phyloP scores from a whole-genome alignment of 2,888 invertebrate species.

The Ctenicera cuprea region DNA sequence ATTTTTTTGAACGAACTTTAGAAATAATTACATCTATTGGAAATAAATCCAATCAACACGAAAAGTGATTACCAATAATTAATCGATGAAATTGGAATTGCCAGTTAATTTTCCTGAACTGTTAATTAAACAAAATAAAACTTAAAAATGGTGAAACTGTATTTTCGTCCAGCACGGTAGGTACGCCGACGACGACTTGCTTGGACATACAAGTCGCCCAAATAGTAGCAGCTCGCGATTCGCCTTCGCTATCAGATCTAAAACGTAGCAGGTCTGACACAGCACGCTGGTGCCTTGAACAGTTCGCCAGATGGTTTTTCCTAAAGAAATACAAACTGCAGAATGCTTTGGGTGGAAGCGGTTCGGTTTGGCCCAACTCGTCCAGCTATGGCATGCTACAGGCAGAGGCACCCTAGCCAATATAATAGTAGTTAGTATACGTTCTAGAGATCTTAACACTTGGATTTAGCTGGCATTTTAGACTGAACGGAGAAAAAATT shows the following conservation, averaged over 20 bases:
- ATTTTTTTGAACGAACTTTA: too few relatives aligned
- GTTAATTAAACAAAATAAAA: slow-evolving; percentile 29
- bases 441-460: slow-evolving; percentile 49
- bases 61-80: too few relatives aligned
- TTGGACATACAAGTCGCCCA: slow-evolving; percentile 47
- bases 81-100: background rate
- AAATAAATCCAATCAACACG: too few relatives aligned
- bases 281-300: slow-evolving; percentile 56
- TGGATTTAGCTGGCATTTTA: background rate
- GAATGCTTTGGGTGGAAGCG: background rate
- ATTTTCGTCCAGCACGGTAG: slow-evolving; percentile 44
- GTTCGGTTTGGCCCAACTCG: slow-evolving; percentile 33
- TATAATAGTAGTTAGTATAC: slow-evolving; percentile 54
- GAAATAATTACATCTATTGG: too few relatives aligned
- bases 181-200: slow-evolving; percentile 47
- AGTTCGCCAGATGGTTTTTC: slow-evolving; percentile 43
- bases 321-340: background rate
- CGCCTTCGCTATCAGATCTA: slow-evolving; percentile 14
- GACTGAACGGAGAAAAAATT: too few relatives aligned
- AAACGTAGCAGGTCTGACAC: slow-evolving; percentile 46
- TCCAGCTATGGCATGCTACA: slow-evolving; percentile 53
- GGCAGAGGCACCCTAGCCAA: slow-evolving; percentile 57
- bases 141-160: slow-evolving; percentile 46
- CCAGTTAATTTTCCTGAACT: background rate
- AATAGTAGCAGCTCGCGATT: slow-evolving; percentile 15